These are phyloP conservation scores for Rhinophrynus dorsalis DNA, from an alignment of 2,797 vertebrate species.

Conservation along the genomic window DNA sequence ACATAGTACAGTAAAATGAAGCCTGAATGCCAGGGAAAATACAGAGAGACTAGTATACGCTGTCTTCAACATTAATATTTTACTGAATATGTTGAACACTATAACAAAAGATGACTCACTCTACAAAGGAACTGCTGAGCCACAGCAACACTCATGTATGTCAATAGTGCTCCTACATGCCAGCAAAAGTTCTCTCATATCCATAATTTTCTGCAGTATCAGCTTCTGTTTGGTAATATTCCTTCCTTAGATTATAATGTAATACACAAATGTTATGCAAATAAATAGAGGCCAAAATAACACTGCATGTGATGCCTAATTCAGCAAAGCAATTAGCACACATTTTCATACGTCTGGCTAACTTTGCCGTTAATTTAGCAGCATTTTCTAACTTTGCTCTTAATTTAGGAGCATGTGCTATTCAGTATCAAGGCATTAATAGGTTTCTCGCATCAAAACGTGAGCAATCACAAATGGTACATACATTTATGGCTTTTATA, in stretches of 20 bases:
- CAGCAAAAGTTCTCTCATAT: neutral
- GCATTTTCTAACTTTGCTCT: too few species aligned
- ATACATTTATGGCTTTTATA: too few species aligned
- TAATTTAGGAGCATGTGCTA: too few species aligned
- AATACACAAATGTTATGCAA: neutral
- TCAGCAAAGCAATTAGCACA: too few species aligned
- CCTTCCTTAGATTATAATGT: neutral
- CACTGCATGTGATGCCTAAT: neutral
- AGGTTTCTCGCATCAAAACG: too few species aligned
- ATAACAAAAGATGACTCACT: constrained; percentile 23
- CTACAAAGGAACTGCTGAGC: constrained; percentile 11
- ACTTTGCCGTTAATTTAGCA: too few species aligned
- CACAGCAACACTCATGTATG: constrained; percentile 5
- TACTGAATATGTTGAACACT: constrained; percentile 25
- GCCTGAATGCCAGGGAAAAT: neutral
- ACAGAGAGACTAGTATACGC: constrained; percentile 4
- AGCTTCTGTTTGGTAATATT: neutral
- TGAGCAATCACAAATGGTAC: too few species aligned
- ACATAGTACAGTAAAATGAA: too few species aligned
- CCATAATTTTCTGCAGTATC: neutral
- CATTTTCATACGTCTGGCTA: too few species aligned
- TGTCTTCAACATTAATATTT: constrained; percentile 36
- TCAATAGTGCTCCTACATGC: constrained; percentile 4
- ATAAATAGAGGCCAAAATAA: neutral
- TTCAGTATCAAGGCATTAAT: too few species aligned